These are phyloP conservation scores for Phenganax marumi DNA, from an alignment of 92 coral and sea anemone species.

Conservation along the genomic window DNA sequence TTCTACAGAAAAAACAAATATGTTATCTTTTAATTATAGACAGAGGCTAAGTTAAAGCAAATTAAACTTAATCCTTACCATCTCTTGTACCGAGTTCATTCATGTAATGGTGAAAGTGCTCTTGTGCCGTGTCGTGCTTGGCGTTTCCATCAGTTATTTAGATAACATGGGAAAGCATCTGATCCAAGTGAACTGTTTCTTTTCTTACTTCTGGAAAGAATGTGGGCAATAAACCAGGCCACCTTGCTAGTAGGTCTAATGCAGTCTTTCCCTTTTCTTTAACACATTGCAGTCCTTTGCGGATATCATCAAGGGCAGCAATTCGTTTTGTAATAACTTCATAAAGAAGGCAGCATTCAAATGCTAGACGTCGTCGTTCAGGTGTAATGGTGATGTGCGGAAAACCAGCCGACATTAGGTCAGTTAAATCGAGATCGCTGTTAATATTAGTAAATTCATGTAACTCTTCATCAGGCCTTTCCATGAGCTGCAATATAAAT, in stretches of 20 bases:
- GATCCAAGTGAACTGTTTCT: neutral
- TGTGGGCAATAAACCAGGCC: neutral
- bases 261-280: constrained; percentile 36
- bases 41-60: no score
- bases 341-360: constrained; percentile 34
- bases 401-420: constrained; percentile 43
- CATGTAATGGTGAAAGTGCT: no score
- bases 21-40: no score
- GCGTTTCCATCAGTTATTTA: no score
- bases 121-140: no score
- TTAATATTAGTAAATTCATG: neutral
- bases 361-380: constrained; percentile 26
- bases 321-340: constrained; percentile 45
- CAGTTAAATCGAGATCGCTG: constrained; percentile 14
- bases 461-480: neutral
- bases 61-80: no score
- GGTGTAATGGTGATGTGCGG: constrained; percentile 33
- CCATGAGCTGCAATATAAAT: no score
- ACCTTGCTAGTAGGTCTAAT: constrained; percentile 30
- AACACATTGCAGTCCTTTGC: constrained; percentile 36
- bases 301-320: constrained; percentile 37
- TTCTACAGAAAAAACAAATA: no score
- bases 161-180: no score
- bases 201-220: constrained; percentile 30
- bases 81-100: no score